phyloP scores from a whole-genome alignment of 2,113 vertebrate species.

The Lethenteron reissneri region DNA sequence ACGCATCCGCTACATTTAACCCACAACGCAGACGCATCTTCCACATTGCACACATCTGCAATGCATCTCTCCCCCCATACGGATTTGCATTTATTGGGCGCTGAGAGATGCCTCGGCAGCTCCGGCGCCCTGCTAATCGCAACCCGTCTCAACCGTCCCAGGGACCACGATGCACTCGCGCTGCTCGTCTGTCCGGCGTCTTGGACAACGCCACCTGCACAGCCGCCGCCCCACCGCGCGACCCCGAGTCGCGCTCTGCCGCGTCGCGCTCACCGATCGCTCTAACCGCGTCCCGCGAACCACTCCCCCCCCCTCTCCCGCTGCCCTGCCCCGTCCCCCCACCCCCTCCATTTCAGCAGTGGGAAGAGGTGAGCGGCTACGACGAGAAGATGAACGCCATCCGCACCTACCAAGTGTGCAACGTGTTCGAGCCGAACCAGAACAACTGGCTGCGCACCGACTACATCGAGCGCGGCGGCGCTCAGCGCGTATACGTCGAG shows the following conservation, averaged over 20 bases:
- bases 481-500: constrained; percentile 77
- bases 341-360: constrained; percentile 26
- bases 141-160: no score
- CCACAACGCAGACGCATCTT: no score
- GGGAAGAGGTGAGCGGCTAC: constrained; percentile 93
- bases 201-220: constrained; percentile 19
- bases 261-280: constrained; percentile 20
- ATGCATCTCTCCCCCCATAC: no score
- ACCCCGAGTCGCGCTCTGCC: constrained; percentile 13
- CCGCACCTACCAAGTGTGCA: constrained; percentile 89
- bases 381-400: constrained; percentile 96
- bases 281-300: constrained; percentile 11
- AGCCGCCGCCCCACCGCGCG: constrained; percentile 19
- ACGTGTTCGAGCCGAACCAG: constrained; percentile 69
- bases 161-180: no score
- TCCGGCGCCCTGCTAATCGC: no score
- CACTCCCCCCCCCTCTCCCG: not conserved
- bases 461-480: constrained; percentile 50
- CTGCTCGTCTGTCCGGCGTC: not conserved
- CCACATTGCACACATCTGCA: no score
- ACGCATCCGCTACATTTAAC: no score
- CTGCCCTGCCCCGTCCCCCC: constrained; percentile 12
- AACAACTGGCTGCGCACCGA: constrained; percentile 94
- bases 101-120: no score
- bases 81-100: no score